phyloP scores from a whole-genome alignment of 2,113 vertebrate species.

The Caranx melampygus region DNA sequence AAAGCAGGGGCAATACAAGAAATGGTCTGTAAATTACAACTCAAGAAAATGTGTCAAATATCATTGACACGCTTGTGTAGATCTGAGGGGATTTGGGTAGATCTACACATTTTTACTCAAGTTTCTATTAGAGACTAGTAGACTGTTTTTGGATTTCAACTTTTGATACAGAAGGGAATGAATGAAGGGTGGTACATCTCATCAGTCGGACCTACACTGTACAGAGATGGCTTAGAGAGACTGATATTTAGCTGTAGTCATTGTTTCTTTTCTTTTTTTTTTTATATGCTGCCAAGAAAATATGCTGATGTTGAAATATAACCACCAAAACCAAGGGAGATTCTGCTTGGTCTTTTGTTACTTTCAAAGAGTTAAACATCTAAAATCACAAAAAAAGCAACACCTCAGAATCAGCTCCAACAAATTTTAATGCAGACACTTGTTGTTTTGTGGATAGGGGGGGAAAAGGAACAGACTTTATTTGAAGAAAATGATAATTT shows the following conservation, averaged over 20 bases:
- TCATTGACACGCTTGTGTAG: constrained; percentile 21
- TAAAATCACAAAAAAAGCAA: not conserved
- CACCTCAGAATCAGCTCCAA: not conserved
- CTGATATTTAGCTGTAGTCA: constrained; percentile 80
- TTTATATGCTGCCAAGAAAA: constrained; percentile 87
- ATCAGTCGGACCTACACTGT: constrained; percentile 77
- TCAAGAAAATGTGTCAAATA: constrained; percentile 30
- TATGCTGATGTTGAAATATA: constrained; percentile 87
- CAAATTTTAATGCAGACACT: not conserved
- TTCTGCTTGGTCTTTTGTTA: constrained; percentile 69
- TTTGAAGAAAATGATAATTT: not conserved
- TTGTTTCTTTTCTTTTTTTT: constrained; percentile 79
- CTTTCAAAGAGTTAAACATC: not conserved
- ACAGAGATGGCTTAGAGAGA: constrained; percentile 77
- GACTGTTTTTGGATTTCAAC: constrained; percentile 57
- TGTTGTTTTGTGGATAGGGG: not conserved
- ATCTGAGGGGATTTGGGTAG: constrained; percentile 36
- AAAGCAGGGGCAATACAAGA: constrained; percentile 4
- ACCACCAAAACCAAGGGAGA: constrained; percentile 77
- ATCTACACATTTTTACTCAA: constrained; percentile 65
- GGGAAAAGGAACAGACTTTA: not conserved
- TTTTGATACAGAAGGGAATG: constrained; percentile 72
- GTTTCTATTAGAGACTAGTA: constrained; percentile 61
- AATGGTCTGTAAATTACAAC: constrained; percentile 44
- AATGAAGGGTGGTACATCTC: constrained; percentile 71